Conservation (phyloP, 2,888 invertebrate species). For the Nomada hirtipes region DNA sequence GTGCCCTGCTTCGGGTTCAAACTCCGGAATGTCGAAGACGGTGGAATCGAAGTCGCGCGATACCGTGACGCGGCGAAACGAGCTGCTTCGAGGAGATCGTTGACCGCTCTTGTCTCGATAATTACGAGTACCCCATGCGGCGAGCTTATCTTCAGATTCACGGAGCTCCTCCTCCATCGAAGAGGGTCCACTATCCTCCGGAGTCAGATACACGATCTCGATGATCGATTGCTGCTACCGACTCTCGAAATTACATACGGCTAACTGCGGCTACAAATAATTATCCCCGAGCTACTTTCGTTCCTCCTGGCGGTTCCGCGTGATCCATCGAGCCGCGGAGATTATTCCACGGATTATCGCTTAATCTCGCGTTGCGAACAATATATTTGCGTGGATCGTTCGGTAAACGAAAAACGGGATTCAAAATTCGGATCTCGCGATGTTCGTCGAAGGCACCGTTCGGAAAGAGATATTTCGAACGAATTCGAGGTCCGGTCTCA, state of each 20-base stretch:
- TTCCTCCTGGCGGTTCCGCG: constrained; percentile 65
- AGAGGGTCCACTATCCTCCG: constrained; percentile 44
- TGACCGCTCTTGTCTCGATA: constrained; percentile 76
- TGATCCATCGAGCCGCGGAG: constrained; percentile 27
- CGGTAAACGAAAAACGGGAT: constrained; percentile 14
- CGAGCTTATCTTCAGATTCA: constrained; percentile 75
- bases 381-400: constrained; percentile 42
- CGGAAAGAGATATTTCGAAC: not conserved
- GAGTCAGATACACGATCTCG: constrained; percentile 69
- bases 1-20: too few relatives aligned
- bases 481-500: constrained; percentile 42
- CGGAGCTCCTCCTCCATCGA: constrained; percentile 58
- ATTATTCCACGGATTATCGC: constrained; percentile 51
- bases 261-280: constrained; percentile 72
- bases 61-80: constrained; percentile 69
- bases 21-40: constrained; percentile 10
- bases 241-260: constrained; percentile 75
- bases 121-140: constrained; percentile 78
- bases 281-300: constrained; percentile 68
- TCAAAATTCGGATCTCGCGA: constrained; percentile 15
- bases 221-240: constrained; percentile 78
- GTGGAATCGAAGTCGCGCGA: constrained; percentile 36
- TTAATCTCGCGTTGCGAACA: constrained; percentile 54
- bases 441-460: not conserved
- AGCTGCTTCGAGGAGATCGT: constrained; percentile 65